A percentile compares a stretch with the other conserved stretches of the same genome.
These are phyloP conservation scores for Microcebus tavaratra DNA, from an alignment of 2,113 vertebrate genomes.

Conservation along the genomic window DNA sequence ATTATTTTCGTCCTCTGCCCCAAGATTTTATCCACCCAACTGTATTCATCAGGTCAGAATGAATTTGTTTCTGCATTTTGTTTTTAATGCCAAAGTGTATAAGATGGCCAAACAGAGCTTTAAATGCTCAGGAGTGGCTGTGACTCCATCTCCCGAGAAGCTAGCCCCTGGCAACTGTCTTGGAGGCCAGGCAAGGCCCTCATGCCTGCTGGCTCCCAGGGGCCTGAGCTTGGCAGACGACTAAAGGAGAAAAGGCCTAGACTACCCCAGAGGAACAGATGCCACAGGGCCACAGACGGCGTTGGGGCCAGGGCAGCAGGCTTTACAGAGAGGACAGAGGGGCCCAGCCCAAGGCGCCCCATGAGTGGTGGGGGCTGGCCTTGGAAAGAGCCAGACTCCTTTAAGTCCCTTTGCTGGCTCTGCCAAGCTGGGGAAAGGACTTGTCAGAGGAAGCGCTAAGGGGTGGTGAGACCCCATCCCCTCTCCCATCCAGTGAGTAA, in stretches of 20 bases:
- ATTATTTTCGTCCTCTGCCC: not conserved
- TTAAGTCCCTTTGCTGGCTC: not conserved
- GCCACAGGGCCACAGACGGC: not conserved
- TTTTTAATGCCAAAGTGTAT: not conserved
- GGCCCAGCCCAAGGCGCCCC: not conserved
- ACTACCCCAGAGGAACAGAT: not conserved
- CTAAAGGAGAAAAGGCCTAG: not conserved
- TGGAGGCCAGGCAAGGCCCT: not conserved
- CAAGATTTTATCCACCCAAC: constrained; percentile 39
- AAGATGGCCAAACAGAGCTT: constrained; percentile 25
- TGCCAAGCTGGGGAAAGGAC: not conserved
- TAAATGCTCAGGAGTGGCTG: not conserved
- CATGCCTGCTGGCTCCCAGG: not conserved
- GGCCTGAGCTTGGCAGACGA: not conserved
- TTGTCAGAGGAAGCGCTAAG: not conserved
- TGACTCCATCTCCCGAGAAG: not conserved
- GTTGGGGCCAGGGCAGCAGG: not conserved
- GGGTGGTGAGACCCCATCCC: not conserved
- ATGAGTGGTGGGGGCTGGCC: not conserved
- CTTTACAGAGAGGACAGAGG: not conserved
- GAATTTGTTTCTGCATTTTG: not conserved
- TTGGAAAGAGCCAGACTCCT: not conserved
- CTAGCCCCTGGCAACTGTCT: not conserved
- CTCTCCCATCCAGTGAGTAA: not conserved
- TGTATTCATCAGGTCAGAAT: not conserved